Evolutionary conservation across 2,113 vertebrate species (phyloP), one percentile per base, ranked within the genome.

Genomic region (Oenanthe melanoleuca): DNA sequence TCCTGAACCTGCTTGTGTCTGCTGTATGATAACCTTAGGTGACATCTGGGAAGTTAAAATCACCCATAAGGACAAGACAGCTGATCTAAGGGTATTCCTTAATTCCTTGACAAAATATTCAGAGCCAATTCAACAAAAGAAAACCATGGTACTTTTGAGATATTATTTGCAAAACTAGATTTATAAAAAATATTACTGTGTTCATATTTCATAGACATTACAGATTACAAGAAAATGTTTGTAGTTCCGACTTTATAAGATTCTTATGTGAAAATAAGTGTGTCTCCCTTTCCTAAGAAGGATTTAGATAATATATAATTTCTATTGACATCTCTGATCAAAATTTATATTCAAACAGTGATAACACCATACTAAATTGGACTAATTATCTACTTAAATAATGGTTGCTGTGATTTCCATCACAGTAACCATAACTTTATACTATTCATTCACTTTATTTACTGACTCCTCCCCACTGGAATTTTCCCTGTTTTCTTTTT

Each of bases 101-200:
- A 55, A 40, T 71, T 80, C 13, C 6, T 70, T 77, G 22, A 50
- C 7, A 52, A 50, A 64, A 37, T 34, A n/a, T 56, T 56, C 66
- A 65, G 12, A 65, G 17, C 0, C 1, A 57, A 44, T 12, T 57
- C 29, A 74, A 71, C 15, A 59, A 85, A 84, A 56, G 16, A 57
- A 52, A 86, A 7, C 1, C 0, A 0, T 18, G 2, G 4, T 33
- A 31, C 1, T 28, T 66, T n/a, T 52, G 37, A 55, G 29, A 50
- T 11, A 31, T 31, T 1, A 5, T 56, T 65, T 70, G 14, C 21
- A 63, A 77, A 66, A 29, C 10, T 55, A 1, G 3, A 13, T 44
- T 59, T 84, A 14, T 8, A 71, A 33, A 29, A 53, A 57, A 60
- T 0, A 3, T 65, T 55, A 26, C 26, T 77, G 72, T 42, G 2